These are phyloP conservation scores for Sphecodes monilicornis DNA, from an alignment of 2,888 invertebrate genomes.

Conservation along the genomic window DNA sequence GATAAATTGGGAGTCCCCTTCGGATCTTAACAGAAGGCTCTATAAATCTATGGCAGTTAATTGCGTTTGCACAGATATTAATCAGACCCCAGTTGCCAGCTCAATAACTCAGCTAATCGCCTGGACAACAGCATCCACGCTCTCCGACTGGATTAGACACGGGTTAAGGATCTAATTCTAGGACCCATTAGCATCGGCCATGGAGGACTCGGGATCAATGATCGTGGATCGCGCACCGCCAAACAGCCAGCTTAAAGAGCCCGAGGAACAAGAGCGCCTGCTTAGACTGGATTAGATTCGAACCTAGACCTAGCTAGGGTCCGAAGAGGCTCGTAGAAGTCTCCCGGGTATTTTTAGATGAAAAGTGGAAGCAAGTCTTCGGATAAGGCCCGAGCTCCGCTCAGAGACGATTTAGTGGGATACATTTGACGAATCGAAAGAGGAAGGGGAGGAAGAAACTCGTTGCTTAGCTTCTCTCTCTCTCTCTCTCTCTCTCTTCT, in stretches of 20 bases:
- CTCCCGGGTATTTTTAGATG: slow-evolving; percentile 6
- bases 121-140: neutral
- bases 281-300: slow-evolving; percentile 1
- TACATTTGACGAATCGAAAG: neutral
- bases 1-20: neutral
- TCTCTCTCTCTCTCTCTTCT: neutral
- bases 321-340: neutral
- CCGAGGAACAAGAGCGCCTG: neutral
- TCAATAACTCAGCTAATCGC: neutral
- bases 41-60: neutral
- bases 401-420: neutral
- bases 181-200: neutral
- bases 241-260: neutral
- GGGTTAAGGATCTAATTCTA: slow-evolving; percentile 8
- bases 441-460: neutral
- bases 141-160: neutral
- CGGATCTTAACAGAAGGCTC: neutral
- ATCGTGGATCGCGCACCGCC: neutral
- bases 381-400: neutral
- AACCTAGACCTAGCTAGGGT: slow-evolving; percentile 11
- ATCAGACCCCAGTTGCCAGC: neutral
- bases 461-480: slow-evolving; percentile 35
- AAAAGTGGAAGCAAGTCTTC: neutral
- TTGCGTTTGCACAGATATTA: neutral
- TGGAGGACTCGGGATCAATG: slow-evolving; percentile 10